A percentile compares a stretch with the other conserved stretches of the same genome.
Evolutionary conservation across 2,888 invertebrate species (phyloP).

Genomic region (Euplexia lucipara): DNA sequence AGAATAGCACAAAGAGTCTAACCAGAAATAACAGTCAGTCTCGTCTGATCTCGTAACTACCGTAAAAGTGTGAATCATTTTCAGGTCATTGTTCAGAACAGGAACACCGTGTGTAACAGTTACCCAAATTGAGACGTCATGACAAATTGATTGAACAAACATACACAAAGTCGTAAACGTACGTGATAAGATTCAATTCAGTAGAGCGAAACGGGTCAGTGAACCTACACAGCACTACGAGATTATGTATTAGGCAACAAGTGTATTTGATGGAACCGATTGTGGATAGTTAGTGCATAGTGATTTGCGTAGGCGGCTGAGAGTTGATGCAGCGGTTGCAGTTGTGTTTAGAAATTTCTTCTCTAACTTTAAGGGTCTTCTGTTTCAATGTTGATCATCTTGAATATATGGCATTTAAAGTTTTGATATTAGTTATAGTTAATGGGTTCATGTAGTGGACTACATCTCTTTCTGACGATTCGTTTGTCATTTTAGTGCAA

Average conservation of each 20-base stretch:
- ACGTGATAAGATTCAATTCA: conserved; percentile 81
- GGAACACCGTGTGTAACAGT: conserved; percentile 82
- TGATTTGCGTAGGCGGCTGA: conserved; percentile 6
- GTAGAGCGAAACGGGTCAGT: conserved; percentile 76
- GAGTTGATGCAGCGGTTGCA: conserved; percentile 3
- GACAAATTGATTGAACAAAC: conserved; percentile 84
- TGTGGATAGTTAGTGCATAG: conserved; percentile 42
- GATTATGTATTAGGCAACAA: conserved; percentile 63
- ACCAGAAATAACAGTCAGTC: conserved; percentile 74
- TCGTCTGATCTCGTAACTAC: conserved; percentile 73
- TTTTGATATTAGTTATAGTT: conserved; percentile 4
- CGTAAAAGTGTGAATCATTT: conserved; percentile 86
- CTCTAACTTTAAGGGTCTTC: not conserved
- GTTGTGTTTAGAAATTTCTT: not conserved
- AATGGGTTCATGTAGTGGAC: not conserved
- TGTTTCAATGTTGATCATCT: conserved; percentile 1
- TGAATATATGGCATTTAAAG: not conserved
- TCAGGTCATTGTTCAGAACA: conserved; percentile 84
- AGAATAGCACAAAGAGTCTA: conserved; percentile 66
- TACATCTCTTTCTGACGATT: not conserved
- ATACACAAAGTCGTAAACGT: conserved; percentile 72
- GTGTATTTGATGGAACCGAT: conserved; percentile 50
- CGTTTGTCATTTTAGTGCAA: not conserved
- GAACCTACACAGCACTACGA: conserved; percentile 68
- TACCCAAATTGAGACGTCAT: conserved; percentile 86